phyloP scores from a whole-genome alignment of 2,113 vertebrate genomes.

The Pelecanus crispus region DNA sequence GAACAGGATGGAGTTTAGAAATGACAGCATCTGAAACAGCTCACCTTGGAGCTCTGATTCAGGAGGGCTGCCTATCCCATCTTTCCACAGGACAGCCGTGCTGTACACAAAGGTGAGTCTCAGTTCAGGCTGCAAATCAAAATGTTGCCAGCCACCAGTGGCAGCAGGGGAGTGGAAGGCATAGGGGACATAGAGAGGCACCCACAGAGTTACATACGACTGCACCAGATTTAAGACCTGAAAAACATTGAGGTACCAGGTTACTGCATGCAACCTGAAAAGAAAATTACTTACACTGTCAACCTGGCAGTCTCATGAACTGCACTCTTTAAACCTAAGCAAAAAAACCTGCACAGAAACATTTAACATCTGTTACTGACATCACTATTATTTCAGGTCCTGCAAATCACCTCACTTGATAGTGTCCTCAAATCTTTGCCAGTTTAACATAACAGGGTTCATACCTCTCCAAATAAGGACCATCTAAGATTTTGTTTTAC shows the following conservation, averaged over 20 bases:
- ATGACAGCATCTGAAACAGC: background rate
- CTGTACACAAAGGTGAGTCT: constrained; percentile 79
- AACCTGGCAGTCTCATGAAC: background rate
- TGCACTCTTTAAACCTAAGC: background rate
- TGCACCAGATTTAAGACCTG: constrained; percentile 77
- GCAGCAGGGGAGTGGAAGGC: constrained; percentile 76
- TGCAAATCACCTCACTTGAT: background rate
- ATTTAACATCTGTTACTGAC: background rate
- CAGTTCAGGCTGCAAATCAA: constrained; percentile 79
- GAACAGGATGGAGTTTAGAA: background rate
- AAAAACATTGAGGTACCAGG: background rate
- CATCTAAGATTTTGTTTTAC: background rate
- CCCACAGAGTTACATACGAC: constrained; percentile 74
- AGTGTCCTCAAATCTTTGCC: background rate
- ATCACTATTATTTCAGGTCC: background rate
- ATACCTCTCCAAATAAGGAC: background rate
- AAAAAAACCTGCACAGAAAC: background rate
- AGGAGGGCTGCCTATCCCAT: constrained; percentile 74
- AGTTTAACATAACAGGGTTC: background rate
- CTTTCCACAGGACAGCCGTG: constrained; percentile 80
- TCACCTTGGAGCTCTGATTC: constrained; percentile 78
- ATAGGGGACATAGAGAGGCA: constrained; percentile 76
- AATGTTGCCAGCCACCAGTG: constrained; percentile 78
- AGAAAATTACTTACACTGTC: background rate
- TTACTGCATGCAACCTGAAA: background rate